Base-by-base conservation (phyloP, 1,140 invertebrate genomes). In the Ceratitis capitata region DNA sequence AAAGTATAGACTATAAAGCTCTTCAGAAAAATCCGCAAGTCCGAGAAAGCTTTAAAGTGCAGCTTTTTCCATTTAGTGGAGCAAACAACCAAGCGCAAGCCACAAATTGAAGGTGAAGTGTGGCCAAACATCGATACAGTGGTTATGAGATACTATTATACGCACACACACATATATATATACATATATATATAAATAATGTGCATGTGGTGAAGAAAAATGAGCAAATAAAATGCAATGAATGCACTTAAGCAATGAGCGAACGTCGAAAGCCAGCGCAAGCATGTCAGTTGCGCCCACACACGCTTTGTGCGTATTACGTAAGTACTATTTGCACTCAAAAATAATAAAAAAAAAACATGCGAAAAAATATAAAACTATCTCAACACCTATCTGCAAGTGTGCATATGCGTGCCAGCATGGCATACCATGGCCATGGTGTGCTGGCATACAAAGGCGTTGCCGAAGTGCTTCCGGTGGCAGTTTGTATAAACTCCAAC, bases 171-270 rank as follows among this genome's bases (percentile, higher is more conserved):
- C n/a, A n/a, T n/a, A n/a, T n/a, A n/a, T n/a, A n/a, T n/a, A n/a
- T n/a, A n/a, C n/a, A n/a, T n/a, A n/a, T n/a, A n/a, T n/a, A n/a
- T n/a, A n/a, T n/a, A n/a, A n/a, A n/a, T n/a, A n/a, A n/a, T n/a
- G n/a, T n/a, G n/a, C n/a, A n/a, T n/a, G n/a, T n/a, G n/a, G 58
- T 9, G 29, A 64, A 35, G 69, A 42, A 78, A 78, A 78, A 78
- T 35, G 39, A 23, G 69, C 39, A 78, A 78, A 45, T 45, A 78
- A 78, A 78, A 47, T 78, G 19, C 2, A 78, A 78, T 78, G 14
- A 78, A 78, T 78, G 39, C 69, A 78, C 69, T 78, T 78, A 45
- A 45, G 69, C 69, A 10, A 45, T 78, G 39, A 23, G 69, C 69
- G 42, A 39, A 47, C 69, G 10, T 9, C n/a, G n/a, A 78, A 78